These are phyloP conservation scores for Brachyhypopomus gauderio DNA, from an alignment of 2,113 vertebrate species.

Conservation along the genomic window DNA sequence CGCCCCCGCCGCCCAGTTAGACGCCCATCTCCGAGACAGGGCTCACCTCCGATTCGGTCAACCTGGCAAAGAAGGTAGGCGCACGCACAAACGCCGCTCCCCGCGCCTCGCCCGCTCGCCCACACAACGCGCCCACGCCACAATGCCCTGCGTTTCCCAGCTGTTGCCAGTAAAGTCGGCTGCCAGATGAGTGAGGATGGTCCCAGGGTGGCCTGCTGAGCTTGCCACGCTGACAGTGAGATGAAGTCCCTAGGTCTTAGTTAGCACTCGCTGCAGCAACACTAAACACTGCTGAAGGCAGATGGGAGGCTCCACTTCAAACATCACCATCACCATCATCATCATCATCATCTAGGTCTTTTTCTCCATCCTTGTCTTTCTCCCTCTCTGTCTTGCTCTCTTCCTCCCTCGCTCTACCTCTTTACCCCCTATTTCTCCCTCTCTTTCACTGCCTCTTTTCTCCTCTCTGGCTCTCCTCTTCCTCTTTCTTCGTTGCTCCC, in stretches of 20 bases:
- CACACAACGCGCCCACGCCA: not conserved
- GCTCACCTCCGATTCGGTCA: conserved; percentile 76
- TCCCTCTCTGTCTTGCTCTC: not conserved
- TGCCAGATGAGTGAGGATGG: not conserved
- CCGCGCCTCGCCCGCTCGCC: no score
- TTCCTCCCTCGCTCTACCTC: not conserved
- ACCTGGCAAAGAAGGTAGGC: conserved; percentile 76
- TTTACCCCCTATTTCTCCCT: not conserved
- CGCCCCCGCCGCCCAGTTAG: conserved; percentile 73
- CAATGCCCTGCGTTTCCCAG: not conserved
- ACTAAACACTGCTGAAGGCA: not conserved
- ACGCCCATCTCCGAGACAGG: conserved; percentile 70
- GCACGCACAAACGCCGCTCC: not conserved
- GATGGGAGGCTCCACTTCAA: not conserved
- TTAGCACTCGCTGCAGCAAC: conserved; percentile 19
- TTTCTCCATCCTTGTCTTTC: not conserved
- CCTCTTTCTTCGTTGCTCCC: not conserved
- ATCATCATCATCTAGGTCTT: not conserved
- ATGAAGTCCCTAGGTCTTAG: conserved; percentile 30
- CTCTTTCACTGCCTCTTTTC: not conserved
- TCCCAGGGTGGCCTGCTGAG: conserved; percentile 4
- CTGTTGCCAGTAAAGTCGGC: not conserved
- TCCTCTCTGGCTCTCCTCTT: not conserved
- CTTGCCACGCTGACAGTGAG: not conserved
- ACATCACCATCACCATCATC: not conserved